Base-by-base conservation (phyloP, 2,797 vertebrate species). In the Mormyrops boulengeri region DNA sequence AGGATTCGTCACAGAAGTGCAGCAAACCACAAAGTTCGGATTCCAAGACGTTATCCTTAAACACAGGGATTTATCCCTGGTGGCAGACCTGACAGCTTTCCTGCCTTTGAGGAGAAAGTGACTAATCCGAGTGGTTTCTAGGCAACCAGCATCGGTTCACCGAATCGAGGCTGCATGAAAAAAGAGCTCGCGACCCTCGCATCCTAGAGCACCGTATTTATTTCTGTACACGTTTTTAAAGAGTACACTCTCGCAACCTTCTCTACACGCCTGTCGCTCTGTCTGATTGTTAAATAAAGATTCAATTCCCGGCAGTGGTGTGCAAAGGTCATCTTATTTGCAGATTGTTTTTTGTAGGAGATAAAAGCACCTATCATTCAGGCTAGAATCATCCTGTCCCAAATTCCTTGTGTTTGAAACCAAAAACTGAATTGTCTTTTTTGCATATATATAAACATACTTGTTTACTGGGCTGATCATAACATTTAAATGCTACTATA, bases 71-170 rank as follows among this genome's bases (percentile, higher is more conserved):
- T 41, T 49, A 41, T 38, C 17, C 66, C 22, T 47, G 89, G 66
- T 82, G 50, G 86, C 85, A 82, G 22, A 57, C 52, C 47, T 88
- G 50, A 60, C 86, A 60, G 2, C 50, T 57, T 87, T 88, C 22
- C 69, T 84, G 85, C 85, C 44, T 88, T 88, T 26, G n/a, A 88
- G 82, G 22, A 73, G 41, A 57, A 80, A 57, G 26, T 9, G 41
- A 84, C 52, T 82, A 34, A 86, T 62, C 77, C 4, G 22, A 44
- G 19, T 14, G 52, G 89, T 90, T 88, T 34, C 89, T 84, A 90
- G 86, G 89, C 89, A 90, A 90, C 89, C 82, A n/a, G 86, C 69
- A 82, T 30, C 38, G 14, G 5, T 49, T 49, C 44, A n/a, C 85
- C 30, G 85, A 90, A 88, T 44, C 49, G 38, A 88, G 53, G 19